These are phyloP conservation scores for Drosophila diplacantha DNA, from an alignment of 2,888 invertebrate species.

Conservation along the genomic window DNA sequence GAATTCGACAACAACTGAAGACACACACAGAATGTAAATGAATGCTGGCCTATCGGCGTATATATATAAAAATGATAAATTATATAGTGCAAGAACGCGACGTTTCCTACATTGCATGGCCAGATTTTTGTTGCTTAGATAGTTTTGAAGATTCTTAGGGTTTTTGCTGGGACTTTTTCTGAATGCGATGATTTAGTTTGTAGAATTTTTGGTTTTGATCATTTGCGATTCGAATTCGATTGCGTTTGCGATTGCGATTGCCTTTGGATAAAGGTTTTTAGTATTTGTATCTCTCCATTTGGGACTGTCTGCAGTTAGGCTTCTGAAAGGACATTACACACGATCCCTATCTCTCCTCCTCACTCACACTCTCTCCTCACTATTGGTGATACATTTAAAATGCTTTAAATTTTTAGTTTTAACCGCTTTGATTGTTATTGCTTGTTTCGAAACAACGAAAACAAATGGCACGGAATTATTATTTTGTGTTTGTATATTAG, in stretches of 20 bases:
- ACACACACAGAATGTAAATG: conserved; percentile 51
- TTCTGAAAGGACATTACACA: conserved; percentile 56
- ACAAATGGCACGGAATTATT: conserved; percentile 73
- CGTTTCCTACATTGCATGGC: conserved; percentile 49
- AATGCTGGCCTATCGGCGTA: conserved; percentile 27
- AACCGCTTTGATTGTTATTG: conserved; percentile 69
- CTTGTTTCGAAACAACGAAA: conserved; percentile 62
- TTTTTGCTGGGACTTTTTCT: conserved; percentile 33
- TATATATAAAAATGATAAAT: conserved; percentile 33
- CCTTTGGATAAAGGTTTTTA: conserved; percentile 57
- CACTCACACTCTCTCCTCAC: background rate
- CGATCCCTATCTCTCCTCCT: conserved; percentile 43
- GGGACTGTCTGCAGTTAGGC: conserved; percentile 22
- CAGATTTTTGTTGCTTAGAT: conserved; percentile 58
- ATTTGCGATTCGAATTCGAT: conserved; percentile 68
- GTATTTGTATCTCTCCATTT: conserved; percentile 45
- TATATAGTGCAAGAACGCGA: conserved; percentile 10
- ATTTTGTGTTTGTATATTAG: conserved; percentile 43
- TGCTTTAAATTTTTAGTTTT: conserved; percentile 49
- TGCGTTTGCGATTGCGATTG: conserved; percentile 60
- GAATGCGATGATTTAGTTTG: conserved; percentile 42
- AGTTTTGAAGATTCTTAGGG: conserved; percentile 68
- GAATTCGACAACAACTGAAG: conserved; percentile 65
- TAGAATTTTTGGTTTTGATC: conserved; percentile 69
- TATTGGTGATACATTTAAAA: conserved; percentile 56